Percentiles rank a stretch among this genome's conserved stretches.
These are phyloP conservation scores for Cottoperca gobio DNA, from an alignment of 2,797 vertebrate species.

Conservation along the genomic window DNA sequence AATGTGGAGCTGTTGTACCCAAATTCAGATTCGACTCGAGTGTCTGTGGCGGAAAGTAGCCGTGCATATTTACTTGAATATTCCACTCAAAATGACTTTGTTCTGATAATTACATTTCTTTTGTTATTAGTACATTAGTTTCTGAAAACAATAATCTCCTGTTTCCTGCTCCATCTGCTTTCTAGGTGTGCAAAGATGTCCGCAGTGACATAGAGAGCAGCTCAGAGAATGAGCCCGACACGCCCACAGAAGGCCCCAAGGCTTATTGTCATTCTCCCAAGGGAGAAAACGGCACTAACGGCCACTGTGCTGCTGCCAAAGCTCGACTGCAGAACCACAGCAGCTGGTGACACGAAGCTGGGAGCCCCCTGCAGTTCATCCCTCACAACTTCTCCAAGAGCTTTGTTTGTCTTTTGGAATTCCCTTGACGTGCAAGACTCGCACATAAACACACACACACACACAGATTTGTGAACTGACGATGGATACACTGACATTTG, in stretches of 20 bases:
- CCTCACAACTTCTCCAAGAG: constrained; percentile 5
- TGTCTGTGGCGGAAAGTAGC: no score
- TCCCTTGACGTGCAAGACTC: constrained; percentile 24
- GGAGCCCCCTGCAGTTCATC: constrained; percentile 44
- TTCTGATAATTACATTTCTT: neutral
- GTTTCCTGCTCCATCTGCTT: neutral
- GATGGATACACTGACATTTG: constrained; percentile 20
- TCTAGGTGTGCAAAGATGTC: constrained; percentile 94
- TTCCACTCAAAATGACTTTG: neutral
- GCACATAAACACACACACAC: neutral
- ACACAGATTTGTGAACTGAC: constrained; percentile 26
- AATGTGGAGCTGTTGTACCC: no score
- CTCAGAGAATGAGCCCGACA: constrained; percentile 91
- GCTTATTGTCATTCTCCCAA: constrained; percentile 65
- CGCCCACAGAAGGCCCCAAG: constrained; percentile 71
- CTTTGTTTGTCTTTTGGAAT: constrained; percentile 29
- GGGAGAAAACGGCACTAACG: constrained; percentile 91
- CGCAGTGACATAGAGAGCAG: constrained; percentile 98
- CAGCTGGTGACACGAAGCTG: constrained; percentile 69
- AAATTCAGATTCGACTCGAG: no score
- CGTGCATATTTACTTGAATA: no score
- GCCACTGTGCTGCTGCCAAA: constrained; percentile 81
- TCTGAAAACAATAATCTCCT: constrained; percentile 28
- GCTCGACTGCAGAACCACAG: constrained; percentile 82
- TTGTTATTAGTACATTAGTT: neutral